phyloP scores from a whole-genome alignment of 1,140 invertebrate genomes.

The Aricia agestis region DNA sequence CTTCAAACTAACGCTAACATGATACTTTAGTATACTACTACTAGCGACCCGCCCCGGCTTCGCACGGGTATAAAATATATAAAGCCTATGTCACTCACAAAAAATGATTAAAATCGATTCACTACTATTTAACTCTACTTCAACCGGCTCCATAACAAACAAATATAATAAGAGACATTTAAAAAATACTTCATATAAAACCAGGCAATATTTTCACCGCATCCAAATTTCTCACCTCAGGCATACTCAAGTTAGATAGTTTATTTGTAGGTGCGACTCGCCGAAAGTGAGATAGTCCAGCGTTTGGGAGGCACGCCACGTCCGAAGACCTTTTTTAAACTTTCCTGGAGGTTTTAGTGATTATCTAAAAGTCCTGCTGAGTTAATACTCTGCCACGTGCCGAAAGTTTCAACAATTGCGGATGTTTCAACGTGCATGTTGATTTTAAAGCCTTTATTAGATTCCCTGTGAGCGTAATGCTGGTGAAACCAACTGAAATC shows the following conservation, averaged over 20 bases:
- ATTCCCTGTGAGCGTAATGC: neutral
- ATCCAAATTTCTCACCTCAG: slow-evolving; percentile 31
- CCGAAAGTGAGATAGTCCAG: slow-evolving; percentile 59
- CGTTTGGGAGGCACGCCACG: slow-evolving; percentile 43
- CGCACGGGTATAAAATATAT: too few relatives aligned
- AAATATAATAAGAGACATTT: too few relatives aligned
- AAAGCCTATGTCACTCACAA: too few relatives aligned
- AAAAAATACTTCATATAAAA: neutral
- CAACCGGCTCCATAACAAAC: too few relatives aligned
- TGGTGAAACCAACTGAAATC: too few relatives aligned
- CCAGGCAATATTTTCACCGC: slow-evolving; percentile 14
- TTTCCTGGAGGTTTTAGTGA: slow-evolving; percentile 45
- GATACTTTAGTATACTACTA: too few relatives aligned
- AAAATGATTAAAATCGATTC: too few relatives aligned
- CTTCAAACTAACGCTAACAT: too few relatives aligned
- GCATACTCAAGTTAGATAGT: slow-evolving; percentile 48
- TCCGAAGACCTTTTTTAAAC: slow-evolving; percentile 50
- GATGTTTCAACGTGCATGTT: neutral
- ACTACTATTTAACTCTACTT: too few relatives aligned
- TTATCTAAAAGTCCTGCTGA: slow-evolving; percentile 27
- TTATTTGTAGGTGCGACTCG: slow-evolving; percentile 56
- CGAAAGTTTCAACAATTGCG: neutral
- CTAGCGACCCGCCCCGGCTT: too few relatives aligned
- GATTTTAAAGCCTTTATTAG: neutral
- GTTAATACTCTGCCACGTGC: neutral